phyloP scores from a whole-genome alignment of 1,140 invertebrate species.

The Orchestia grillus region DNA sequence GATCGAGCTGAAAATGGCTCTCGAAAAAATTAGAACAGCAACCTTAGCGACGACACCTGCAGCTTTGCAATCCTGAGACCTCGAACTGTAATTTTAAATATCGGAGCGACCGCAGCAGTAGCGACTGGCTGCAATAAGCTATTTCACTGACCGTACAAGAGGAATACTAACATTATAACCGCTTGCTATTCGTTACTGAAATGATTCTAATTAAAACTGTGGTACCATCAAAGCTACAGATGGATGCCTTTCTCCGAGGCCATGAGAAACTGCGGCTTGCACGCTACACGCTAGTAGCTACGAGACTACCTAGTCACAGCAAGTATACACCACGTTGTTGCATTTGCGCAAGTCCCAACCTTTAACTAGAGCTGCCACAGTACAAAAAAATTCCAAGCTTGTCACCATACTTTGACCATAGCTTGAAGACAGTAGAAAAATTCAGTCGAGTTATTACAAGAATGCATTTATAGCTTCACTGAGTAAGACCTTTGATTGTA shows the following conservation, averaged over 20 bases:
- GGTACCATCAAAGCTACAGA: not conserved
- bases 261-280: not conserved
- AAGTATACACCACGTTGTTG: slow-evolving; percentile 38
- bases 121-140: not conserved
- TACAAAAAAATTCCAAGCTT: not conserved
- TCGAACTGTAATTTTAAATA: not conserved
- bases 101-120: not conserved
- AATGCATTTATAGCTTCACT: not conserved
- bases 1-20: not conserved
- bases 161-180: no score
- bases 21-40: not conserved
- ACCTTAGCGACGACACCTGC: no score
- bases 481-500: not conserved
- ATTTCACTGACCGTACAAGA: not conserved
- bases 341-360: not conserved
- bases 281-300: slow-evolving; percentile 11
- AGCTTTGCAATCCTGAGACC: not conserved
- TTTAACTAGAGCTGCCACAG: not conserved
- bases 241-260: not conserved
- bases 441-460: not conserved
- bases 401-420: not conserved
- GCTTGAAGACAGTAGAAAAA: not conserved
- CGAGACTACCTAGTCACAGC: slow-evolving; percentile 34
- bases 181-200: not conserved
- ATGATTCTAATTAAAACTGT: not conserved